These are phyloP conservation scores for Callopanchax toddi DNA, from an alignment of 2,113 vertebrate genomes.

Conservation along the genomic window DNA sequence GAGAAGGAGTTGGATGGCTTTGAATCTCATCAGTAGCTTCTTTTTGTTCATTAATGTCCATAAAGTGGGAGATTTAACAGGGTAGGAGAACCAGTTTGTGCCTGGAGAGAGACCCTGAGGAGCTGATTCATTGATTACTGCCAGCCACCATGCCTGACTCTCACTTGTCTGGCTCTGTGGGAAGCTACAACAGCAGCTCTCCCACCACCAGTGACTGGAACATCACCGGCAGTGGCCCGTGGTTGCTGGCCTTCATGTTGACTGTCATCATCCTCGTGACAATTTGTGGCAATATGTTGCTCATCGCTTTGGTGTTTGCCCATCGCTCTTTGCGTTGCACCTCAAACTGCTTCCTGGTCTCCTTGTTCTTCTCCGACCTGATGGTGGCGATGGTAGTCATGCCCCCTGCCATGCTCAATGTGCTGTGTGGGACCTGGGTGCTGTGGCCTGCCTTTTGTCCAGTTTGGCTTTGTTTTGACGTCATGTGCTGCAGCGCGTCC, in stretches of 20 bases:
- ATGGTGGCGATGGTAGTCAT: slow-evolving; percentile 98
- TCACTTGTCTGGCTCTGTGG: slow-evolving; percentile 38
- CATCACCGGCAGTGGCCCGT: slow-evolving; percentile 83
- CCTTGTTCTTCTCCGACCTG: slow-evolving; percentile 94
- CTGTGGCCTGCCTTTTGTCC: slow-evolving; percentile 87
- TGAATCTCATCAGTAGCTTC: slow-evolving; percentile 1
- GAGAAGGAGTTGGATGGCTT: slow-evolving; percentile 18
- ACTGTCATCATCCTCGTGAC: slow-evolving; percentile 91
- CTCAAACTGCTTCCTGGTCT: slow-evolving; percentile 96
- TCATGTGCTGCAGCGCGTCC: slow-evolving; percentile 98
- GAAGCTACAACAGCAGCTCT: slow-evolving; percentile 63
- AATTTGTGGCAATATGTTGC: slow-evolving; percentile 84
- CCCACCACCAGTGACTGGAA: slow-evolving; percentile 63
- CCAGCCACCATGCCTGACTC: slow-evolving; percentile 63
- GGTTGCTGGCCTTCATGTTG: slow-evolving; percentile 84
- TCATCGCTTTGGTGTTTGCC: slow-evolving; percentile 89
- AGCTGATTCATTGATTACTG: slow-evolving; percentile 6
- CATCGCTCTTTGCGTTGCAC: slow-evolving; percentile 93
- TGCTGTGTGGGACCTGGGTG: slow-evolving; percentile 91
- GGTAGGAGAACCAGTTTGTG: slow-evolving; percentile 7
- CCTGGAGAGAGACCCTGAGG: slow-evolving; percentile 1
- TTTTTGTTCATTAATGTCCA: neutral
- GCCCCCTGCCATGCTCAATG: slow-evolving; percentile 96
- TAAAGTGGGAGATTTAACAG: slow-evolving; percentile 17
- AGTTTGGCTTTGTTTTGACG: slow-evolving; percentile 93